These are phyloP conservation scores for Daktulosphaira vitifoliae DNA, from an alignment of 1,140 invertebrate species.

Conservation along the genomic window DNA sequence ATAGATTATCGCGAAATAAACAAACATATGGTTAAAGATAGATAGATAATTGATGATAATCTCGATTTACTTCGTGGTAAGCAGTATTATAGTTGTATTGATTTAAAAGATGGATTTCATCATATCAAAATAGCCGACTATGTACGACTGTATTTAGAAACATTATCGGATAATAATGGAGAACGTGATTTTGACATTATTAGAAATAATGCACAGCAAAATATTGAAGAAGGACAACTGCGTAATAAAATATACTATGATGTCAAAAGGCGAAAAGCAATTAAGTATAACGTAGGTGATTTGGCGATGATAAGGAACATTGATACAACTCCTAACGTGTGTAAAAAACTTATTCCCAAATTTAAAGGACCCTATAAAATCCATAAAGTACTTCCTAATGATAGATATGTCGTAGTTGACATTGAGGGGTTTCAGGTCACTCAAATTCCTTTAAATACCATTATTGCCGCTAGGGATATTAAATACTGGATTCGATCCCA, in stretches of 20 bases:
- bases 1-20: conserved; percentile 3
- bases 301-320: background rate
- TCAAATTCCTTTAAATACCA: too few relatives aligned
- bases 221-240: background rate
- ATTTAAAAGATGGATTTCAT: too few relatives aligned
- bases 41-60: too few relatives aligned
- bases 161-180: background rate
- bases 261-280: background rate
- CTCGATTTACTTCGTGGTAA: conserved; percentile 39
- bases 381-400: background rate
- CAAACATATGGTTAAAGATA: conserved; percentile 42
- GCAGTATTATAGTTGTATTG: conserved; percentile 4
- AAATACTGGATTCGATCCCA: too few relatives aligned
- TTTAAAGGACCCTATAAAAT: too few relatives aligned
- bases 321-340: too few relatives aligned
- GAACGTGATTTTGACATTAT: background rate
- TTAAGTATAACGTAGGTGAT: background rate
- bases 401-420: background rate
- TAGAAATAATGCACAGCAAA: background rate
- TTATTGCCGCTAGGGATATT: too few relatives aligned
- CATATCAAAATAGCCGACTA: background rate
- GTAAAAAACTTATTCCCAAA: background rate
- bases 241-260: background rate
- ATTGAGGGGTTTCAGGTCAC: background rate
- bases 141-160: background rate